Conservation (phyloP, 2,888 invertebrate species). For the Alentia gelatinosa region DNA sequence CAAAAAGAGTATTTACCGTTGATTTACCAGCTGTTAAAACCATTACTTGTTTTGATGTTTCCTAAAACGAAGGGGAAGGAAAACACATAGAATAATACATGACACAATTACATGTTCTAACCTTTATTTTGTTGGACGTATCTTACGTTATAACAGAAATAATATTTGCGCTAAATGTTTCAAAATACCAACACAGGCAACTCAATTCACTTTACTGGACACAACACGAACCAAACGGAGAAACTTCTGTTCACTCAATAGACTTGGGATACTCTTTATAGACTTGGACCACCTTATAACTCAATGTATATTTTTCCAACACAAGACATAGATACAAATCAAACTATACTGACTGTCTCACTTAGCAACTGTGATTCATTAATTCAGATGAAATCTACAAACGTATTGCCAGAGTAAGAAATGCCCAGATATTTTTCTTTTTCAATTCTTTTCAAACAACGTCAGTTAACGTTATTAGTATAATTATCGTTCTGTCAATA, state of each 20-base stretch:
- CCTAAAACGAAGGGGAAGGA: too few species aligned
- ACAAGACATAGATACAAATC: neutral
- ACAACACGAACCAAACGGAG: neutral
- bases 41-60: too few species aligned
- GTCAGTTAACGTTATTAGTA: neutral
- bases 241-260: neutral
- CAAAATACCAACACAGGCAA: neutral
- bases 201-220: neutral
- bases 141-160: neutral
- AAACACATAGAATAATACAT: neutral
- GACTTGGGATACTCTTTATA: neutral
- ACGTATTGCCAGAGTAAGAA: neutral
- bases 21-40: too few species aligned
- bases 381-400: neutral
- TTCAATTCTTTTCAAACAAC: neutral
- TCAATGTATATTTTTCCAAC: neutral
- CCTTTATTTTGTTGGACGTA: constrained; percentile 13
- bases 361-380: neutral
- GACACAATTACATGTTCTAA: neutral
- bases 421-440: neutral
- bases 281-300: constrained; percentile 1
- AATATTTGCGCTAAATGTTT: constrained; percentile 8
- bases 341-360: constrained; percentile 1
- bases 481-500: neutral
- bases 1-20: too few species aligned